A percentile compares a stretch with the other conserved stretches of the same genome.
Conservation (phyloP, 2,113 vertebrate genomes). For the Cyanoramphus novaezelandiae region DNA sequence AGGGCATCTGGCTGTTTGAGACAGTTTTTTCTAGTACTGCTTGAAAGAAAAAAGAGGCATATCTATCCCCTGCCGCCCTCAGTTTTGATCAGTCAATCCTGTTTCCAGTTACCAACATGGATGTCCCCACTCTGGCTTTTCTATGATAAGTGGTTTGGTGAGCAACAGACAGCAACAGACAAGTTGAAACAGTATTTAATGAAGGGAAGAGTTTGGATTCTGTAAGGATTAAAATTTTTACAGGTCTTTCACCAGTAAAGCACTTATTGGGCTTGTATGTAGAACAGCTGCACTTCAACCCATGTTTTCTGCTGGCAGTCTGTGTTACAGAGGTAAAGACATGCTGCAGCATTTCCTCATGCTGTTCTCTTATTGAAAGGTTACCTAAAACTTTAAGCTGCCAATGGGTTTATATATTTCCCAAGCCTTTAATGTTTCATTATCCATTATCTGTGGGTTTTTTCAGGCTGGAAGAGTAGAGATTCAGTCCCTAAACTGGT, state of each 20-base stretch:
- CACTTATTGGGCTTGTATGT: not conserved
- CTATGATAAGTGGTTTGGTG: not conserved
- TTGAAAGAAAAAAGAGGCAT: not conserved
- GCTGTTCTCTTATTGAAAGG: not conserved
- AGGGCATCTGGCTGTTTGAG: not conserved
- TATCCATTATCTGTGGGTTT: not conserved
- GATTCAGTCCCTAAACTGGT: constrained; percentile 82
- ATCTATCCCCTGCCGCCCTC: rapidly evolving
- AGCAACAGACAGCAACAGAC: not conserved
- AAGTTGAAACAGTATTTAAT: not conserved
- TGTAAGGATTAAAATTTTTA: not conserved
- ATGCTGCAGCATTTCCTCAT: not conserved
- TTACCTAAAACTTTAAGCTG: not conserved
- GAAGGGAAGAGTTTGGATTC: not conserved
- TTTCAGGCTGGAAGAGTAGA: constrained; percentile 74
- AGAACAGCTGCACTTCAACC: not conserved
- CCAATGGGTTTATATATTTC: not conserved
- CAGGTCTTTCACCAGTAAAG: not conserved
- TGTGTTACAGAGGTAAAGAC: not conserved
- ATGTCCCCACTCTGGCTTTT: not conserved
- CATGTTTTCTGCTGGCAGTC: not conserved
- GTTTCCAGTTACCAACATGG: not conserved
- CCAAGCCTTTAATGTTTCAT: not conserved
- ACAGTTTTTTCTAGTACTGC: not conserved
- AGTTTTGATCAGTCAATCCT: not conserved